phyloP scores from a whole-genome alignment of 2,113 vertebrate genomes.

The Xerus inauris region DNA sequence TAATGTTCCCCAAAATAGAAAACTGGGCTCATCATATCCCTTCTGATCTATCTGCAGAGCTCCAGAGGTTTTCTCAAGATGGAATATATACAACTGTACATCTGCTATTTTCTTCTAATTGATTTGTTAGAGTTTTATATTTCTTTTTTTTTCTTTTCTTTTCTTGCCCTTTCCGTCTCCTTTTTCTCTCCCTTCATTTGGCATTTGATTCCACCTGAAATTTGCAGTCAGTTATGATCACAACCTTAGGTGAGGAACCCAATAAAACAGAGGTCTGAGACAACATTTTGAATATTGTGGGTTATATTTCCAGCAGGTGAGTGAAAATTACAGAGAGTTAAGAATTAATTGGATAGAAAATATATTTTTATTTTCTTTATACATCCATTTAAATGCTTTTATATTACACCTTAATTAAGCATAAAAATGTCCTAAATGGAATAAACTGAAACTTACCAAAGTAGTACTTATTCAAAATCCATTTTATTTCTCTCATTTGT shows the following conservation, averaged over 20 bases:
- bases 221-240: slow-evolving; percentile 30
- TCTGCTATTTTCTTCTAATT: neutral
- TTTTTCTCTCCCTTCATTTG: neutral
- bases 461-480: neutral
- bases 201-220: neutral
- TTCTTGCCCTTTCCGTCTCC: fast-evolving
- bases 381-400: neutral
- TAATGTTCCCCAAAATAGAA: neutral
- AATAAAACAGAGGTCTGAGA: neutral
- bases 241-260: neutral
- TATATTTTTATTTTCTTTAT: slow-evolving; percentile 7
- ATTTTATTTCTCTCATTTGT: slow-evolving; percentile 19
- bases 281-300: slow-evolving; percentile 24
- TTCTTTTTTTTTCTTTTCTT: neutral
- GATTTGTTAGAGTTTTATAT: neutral
- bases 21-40: neutral
- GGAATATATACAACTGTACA: neutral
- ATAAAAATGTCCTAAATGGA: neutral
- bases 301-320: slow-evolving; percentile 5
- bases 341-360: slow-evolving; percentile 19
- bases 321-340: slow-evolving; percentile 43
- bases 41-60: neutral
- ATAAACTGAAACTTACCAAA: slow-evolving; percentile 29
- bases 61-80: neutral
- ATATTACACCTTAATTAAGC: neutral